These are phyloP conservation scores for Apostichopus californicus DNA, from an alignment of 35 echinoderm and acorn worm genomes.

Conservation along the genomic window DNA sequence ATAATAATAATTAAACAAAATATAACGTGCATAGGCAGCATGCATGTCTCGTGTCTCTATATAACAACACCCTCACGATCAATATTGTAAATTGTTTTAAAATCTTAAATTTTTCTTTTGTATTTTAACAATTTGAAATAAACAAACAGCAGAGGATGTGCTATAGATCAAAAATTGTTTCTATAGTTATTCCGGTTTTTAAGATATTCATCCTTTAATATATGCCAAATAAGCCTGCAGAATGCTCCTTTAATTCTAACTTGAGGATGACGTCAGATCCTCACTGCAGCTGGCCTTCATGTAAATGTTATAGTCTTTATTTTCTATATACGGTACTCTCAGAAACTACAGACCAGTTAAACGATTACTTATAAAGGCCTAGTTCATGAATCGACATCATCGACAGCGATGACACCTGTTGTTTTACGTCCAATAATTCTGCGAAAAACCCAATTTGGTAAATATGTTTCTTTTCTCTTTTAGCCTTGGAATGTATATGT, in stretches of 20 bases:
- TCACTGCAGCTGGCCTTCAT: neutral
- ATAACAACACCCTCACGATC: neutral
- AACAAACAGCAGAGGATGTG: neutral
- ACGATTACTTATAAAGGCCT: neutral
- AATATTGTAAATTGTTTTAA: no score
- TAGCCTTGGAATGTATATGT: slow-evolving; percentile 59
- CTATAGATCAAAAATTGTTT: no score
- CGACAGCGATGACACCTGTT: neutral
- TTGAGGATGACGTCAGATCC: neutral
- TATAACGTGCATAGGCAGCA: neutral
- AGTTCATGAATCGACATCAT: neutral
- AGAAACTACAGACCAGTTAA: neutral
- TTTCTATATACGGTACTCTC: neutral
- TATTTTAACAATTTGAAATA: neutral
- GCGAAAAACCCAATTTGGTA: neutral
- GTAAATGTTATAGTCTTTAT: neutral
- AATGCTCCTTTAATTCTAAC: no score
- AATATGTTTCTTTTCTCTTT: neutral
- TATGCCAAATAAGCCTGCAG: no score
- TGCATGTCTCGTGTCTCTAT: neutral
- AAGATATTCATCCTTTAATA: no score
- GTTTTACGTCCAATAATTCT: neutral
- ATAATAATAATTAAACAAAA: neutral
- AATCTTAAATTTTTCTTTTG: neutral
- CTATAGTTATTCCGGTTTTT: no score